A percentile compares a stretch with the other conserved stretches of the same genome.
Evolutionary conservation across 2,113 vertebrate species (phyloP).

Genomic region (Paratilapia polleni): DNA sequence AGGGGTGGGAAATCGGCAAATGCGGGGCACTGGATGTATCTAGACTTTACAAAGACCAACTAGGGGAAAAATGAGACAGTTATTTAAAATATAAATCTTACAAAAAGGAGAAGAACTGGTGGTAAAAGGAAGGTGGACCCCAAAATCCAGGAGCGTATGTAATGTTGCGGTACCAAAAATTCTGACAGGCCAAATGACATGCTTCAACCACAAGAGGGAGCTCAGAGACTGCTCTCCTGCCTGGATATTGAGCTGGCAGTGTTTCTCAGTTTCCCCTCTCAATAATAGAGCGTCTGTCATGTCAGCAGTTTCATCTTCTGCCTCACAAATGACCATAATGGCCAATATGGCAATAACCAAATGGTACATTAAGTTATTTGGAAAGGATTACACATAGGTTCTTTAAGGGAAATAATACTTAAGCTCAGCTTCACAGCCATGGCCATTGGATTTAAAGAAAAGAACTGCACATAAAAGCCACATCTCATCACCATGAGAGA

Average conservation of each 20-base stretch:
- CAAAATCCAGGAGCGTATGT: background rate
- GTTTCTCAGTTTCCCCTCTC: background rate
- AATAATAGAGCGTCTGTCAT: background rate
- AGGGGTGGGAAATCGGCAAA: background rate
- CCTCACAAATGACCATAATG: conserved; percentile 25
- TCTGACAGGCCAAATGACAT: background rate
- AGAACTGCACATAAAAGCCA: background rate
- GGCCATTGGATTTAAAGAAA: background rate
- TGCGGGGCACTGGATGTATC: background rate
- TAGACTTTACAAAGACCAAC: too few relatives aligned
- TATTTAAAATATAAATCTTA: too few relatives aligned
- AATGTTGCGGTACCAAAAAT: too few relatives aligned
- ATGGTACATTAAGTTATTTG: conserved; percentile 6
- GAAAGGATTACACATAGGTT: background rate
- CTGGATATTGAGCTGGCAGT: background rate
- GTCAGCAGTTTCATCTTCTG: conserved; percentile 32
- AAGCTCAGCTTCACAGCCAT: background rate
- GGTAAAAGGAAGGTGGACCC: too few relatives aligned
- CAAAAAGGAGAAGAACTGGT: too few relatives aligned
- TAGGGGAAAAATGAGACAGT: background rate
- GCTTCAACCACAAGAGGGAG: conserved; percentile 69
- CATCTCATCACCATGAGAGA: background rate
- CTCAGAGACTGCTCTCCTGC: conserved; percentile 21
- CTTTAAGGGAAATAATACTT: background rate
- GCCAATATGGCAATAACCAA: background rate